Conservation (phyloP, 2,113 vertebrate species). For the Leucopternis melanops region DNA sequence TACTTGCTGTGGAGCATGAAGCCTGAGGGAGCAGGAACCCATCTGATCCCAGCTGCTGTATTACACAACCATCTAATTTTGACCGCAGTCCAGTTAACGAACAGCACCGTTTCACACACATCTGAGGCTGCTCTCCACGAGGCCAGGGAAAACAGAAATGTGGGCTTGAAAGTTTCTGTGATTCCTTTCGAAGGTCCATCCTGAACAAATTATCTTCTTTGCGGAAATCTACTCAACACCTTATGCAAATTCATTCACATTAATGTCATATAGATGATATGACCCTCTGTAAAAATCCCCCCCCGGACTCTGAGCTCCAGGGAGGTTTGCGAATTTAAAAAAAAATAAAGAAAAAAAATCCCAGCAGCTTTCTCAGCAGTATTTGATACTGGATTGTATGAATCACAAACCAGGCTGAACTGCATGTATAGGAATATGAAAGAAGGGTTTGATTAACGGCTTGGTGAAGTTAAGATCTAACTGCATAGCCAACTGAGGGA, state of each 20-base stretch:
- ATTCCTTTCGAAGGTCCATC: not conserved
- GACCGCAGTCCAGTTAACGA: fast-evolving
- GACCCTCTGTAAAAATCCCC: not conserved
- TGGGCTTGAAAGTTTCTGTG: fast-evolving
- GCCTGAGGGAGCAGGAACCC: not conserved
- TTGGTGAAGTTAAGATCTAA: not conserved
- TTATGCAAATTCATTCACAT: not conserved
- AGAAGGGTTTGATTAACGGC: not conserved
- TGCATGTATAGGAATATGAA: fast-evolving
- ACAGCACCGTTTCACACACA: fast-evolving
- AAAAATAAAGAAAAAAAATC: not conserved
- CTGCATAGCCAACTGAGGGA: not conserved
- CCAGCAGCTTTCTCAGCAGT: not conserved
- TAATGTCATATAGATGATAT: fast-evolving
- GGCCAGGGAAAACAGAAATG: not conserved
- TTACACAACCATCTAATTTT: not conserved
- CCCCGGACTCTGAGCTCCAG: not conserved
- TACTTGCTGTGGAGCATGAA: not conserved
- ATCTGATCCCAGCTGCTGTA: not conserved
- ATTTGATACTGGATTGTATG: not conserved
- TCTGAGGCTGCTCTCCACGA: not conserved
- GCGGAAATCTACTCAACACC: not conserved
- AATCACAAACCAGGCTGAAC: not conserved
- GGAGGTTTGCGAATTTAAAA: not conserved
- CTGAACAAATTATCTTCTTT: not conserved